phyloP scores from a whole-genome alignment of 2,797 vertebrate genomes.

The Typhlichthys eigenmanni region DNA sequence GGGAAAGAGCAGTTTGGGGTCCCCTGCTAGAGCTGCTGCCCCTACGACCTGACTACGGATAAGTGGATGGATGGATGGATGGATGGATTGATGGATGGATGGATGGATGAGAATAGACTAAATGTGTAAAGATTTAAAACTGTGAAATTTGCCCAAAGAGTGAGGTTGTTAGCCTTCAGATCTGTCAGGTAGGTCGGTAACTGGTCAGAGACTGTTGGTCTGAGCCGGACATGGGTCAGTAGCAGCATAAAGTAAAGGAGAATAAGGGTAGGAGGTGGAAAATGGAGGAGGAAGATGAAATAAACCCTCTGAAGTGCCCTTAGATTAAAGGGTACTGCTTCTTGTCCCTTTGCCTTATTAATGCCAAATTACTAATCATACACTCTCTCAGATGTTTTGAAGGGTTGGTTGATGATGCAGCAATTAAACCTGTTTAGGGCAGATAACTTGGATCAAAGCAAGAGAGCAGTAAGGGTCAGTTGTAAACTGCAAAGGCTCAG shows the following conservation, averaged over 20 bases:
- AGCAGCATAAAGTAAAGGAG: conserved; percentile 31
- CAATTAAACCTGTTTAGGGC: conserved; percentile 68
- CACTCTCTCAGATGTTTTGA: conserved; percentile 64
- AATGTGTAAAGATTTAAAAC: no score
- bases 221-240: conserved; percentile 64
- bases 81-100: no score
- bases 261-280: conserved; percentile 52
- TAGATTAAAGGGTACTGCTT: conserved; percentile 75
- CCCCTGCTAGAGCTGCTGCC: no score
- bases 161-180: conserved; percentile 38
- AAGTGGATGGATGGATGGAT: no score
- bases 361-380: conserved; percentile 75
- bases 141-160: conserved; percentile 3
- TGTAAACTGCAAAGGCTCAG: conserved; percentile 28
- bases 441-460: conserved; percentile 75
- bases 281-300: conserved; percentile 46
- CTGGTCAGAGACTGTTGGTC: conserved; percentile 51
- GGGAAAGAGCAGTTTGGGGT: no score
- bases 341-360: conserved; percentile 71
- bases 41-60: no score
- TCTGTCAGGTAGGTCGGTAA: conserved; percentile 58
- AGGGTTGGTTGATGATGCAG: conserved; percentile 64
- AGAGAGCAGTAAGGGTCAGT: conserved; percentile 35
- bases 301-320: conserved; percentile 43
- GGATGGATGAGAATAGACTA: no score